Conservation (phyloP, 1,140 invertebrate species). For the Phortica variegata region DNA sequence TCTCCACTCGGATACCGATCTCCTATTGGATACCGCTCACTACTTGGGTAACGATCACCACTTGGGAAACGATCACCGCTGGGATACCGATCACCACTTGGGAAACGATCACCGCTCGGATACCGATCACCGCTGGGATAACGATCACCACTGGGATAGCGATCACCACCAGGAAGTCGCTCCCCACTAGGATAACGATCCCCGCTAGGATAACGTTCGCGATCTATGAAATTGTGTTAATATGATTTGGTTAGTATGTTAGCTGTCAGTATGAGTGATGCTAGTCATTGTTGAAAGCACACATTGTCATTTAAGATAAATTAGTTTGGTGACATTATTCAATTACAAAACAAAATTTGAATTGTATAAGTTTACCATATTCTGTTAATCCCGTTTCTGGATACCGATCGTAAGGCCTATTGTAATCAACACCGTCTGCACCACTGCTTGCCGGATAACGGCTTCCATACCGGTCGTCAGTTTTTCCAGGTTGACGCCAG, state of each 20-base stretch:
- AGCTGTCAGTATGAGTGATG: constrained; percentile 46
- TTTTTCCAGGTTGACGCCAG: constrained; percentile 58
- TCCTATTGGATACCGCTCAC: constrained; percentile 21
- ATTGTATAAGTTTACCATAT: constrained; percentile 26
- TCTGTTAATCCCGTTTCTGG: constrained; percentile 24
- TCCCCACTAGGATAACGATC: too few relatives aligned
- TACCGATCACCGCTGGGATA: constrained; percentile 42
- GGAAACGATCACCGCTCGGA: constrained; percentile 57
- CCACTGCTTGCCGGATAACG: constrained; percentile 34
- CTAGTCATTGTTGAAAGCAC: too few relatives aligned
- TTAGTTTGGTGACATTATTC: background rate
- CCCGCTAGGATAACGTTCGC: constrained; percentile 49
- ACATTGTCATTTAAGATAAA: constrained; percentile 13
- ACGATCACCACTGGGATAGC: constrained; percentile 32
- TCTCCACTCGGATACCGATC: constrained; percentile 57
- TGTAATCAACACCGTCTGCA: constrained; percentile 24
- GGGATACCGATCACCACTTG: constrained; percentile 19
- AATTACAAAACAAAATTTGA: background rate
- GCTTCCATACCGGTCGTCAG: constrained; percentile 59
- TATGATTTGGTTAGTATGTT: constrained; percentile 36
- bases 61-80: constrained; percentile 33
- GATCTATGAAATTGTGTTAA: constrained; percentile 9
- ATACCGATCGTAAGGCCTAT: constrained; percentile 42
- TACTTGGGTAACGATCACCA: constrained; percentile 48
- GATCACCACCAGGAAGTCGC: constrained; percentile 48